Conservation (phyloP, 2,113 vertebrate species). For the Psephotus haematonotus region DNA sequence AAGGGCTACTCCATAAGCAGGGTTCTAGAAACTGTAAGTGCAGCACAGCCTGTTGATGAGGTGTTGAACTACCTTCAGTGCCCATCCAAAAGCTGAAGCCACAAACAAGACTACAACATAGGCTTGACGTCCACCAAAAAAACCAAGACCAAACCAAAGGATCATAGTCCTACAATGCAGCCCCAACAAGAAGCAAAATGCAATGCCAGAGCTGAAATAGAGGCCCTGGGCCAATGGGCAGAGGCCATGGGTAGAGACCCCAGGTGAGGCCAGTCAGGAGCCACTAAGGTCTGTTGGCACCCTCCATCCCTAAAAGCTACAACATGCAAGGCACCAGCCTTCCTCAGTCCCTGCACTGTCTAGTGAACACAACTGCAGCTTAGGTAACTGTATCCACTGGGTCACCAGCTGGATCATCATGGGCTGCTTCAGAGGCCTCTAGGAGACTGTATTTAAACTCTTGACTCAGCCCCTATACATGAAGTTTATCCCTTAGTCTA, state of each 20-base stretch:
- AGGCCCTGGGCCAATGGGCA: neutral
- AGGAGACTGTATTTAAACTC: neutral
- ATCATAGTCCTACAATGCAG: rapidly evolving
- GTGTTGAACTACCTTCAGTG: neutral
- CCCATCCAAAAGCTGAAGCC: neutral
- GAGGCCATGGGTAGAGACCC: neutral
- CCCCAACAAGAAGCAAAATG: rapidly evolving
- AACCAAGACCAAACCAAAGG: neutral
- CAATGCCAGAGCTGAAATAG: neutral
- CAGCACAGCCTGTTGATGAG: neutral
- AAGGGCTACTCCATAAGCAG: neutral
- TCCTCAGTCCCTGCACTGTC: neutral
- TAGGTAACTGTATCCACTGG: neutral
- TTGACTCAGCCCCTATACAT: neutral
- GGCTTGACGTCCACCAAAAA: neutral
- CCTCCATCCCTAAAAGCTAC: neutral
- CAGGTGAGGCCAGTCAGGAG: neutral
- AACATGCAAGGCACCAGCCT: neutral
- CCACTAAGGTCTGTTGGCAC: neutral
- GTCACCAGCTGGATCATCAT: neutral
- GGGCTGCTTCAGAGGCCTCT: neutral
- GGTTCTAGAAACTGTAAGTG: neutral
- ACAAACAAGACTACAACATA: neutral
- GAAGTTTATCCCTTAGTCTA: neutral
- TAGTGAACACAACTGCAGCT: neutral